phyloP scores from a whole-genome alignment of 2,888 invertebrate genomes.

The Ormyrus thymus region DNA sequence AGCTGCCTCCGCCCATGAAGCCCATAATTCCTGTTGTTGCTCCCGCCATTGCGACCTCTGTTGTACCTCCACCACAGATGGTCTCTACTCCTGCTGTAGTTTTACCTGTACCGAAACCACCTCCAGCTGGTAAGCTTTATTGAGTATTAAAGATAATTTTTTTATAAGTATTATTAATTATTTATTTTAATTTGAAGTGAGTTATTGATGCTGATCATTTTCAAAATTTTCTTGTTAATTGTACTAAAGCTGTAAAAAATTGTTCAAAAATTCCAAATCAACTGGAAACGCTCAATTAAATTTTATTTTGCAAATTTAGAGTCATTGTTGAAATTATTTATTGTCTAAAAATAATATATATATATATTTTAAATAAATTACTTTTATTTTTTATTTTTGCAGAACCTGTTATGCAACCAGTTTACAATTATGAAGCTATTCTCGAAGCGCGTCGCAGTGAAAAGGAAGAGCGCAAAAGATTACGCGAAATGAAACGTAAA shows the following conservation, averaged over 20 bases:
- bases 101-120: constrained; percentile 57
- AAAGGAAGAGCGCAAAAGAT: constrained; percentile 69
- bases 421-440: constrained; percentile 73
- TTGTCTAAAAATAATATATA: no score
- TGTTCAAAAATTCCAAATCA: no score
- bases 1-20: constrained; percentile 32
- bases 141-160: no score
- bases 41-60: not conserved
- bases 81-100: constrained; percentile 31
- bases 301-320: no score
- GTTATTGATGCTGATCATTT: no score
- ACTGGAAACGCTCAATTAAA: not conserved
- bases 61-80: constrained; percentile 39
- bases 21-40: constrained; percentile 40
- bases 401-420: constrained; percentile 65
- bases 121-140: constrained; percentile 58
- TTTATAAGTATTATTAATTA: no score
- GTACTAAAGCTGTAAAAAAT: no score
- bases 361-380: not conserved
- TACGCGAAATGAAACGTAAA: constrained; percentile 65
- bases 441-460: constrained; percentile 70
- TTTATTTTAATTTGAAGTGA: no score
- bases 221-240: no score
- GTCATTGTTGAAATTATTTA: no score
- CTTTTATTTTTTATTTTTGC: constrained; percentile 4